phyloP scores from a whole-genome alignment of 2,113 vertebrate species.

The Amphiprion ocellaris region DNA sequence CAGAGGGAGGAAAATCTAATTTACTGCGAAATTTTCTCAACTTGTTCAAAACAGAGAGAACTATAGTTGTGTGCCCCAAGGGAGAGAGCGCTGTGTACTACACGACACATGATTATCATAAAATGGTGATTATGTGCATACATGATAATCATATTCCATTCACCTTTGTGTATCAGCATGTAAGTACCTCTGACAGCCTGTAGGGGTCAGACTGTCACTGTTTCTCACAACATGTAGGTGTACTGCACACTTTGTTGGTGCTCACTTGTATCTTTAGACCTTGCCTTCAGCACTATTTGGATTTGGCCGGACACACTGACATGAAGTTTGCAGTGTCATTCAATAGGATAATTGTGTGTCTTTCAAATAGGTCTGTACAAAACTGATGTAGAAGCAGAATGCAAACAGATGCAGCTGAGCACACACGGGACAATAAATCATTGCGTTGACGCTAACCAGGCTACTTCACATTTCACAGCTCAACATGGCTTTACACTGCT shows the following conservation, averaged over 20 bases:
- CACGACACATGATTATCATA: neutral
- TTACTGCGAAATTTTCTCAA: slow-evolving; percentile 21
- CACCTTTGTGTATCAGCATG: slow-evolving; percentile 2
- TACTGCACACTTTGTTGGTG: slow-evolving; percentile 5
- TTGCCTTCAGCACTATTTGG: slow-evolving; percentile 37
- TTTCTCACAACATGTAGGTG: slow-evolving; percentile 26
- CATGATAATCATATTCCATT: slow-evolving; percentile 1
- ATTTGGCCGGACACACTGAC: slow-evolving; percentile 15
- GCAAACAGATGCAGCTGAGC: slow-evolving; percentile 20
- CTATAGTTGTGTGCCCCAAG: slow-evolving; percentile 2
- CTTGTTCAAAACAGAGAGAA: slow-evolving; percentile 14
- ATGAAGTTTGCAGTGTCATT: too few relatives aligned
- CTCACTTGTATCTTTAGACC: slow-evolving; percentile 19
- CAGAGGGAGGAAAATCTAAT: slow-evolving; percentile 19
- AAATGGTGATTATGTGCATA: neutral
- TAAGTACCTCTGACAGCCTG: slow-evolving; percentile 49
- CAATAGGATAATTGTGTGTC: neutral
- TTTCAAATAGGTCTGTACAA: neutral
- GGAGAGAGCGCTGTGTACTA: neutral
- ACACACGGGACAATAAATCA: slow-evolving; percentile 18
- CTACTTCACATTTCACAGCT: slow-evolving; percentile 13
- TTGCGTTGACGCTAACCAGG: neutral
- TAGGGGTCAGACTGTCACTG: slow-evolving; percentile 76
- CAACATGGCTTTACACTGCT: slow-evolving; percentile 25
- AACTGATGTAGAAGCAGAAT: neutral